Percentiles rank a stretch among this genome's conserved stretches.
phyloP scores from a whole-genome alignment of 2,113 vertebrate genomes.

The Astur gentilis region DNA sequence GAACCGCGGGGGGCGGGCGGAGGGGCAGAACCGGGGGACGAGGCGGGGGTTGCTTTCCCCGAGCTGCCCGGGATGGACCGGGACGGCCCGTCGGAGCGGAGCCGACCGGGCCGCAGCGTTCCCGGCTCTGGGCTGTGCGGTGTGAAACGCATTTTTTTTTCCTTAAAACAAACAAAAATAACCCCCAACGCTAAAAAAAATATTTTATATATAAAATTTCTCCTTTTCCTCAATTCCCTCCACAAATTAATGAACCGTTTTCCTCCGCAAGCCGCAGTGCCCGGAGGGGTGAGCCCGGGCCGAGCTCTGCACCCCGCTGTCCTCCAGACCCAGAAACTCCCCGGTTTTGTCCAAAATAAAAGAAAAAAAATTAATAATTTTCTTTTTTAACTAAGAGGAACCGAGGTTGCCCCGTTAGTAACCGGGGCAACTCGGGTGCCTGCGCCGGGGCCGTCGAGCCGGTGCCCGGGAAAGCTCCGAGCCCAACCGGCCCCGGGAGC shows the following conservation, averaged over 20 bases:
- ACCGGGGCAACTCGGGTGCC: neutral
- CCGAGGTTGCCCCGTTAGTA: neutral
- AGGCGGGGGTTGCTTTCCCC: neutral
- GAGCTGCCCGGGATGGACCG: neutral
- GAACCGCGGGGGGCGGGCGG: neutral
- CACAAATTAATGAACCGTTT: fast-evolving
- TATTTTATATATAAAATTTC: no score
- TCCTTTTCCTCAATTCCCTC: neutral
- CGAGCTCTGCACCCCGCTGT: neutral
- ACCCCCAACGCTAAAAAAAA: neutral
- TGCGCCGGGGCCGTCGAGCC: neutral
- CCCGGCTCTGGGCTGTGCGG: neutral
- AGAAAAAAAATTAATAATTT: no score
- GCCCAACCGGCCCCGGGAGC: neutral
- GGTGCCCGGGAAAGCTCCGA: neutral
- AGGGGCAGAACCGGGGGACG: no score
- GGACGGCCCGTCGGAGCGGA: neutral
- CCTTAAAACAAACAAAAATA: neutral
- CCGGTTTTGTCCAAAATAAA: neutral
- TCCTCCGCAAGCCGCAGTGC: neutral
- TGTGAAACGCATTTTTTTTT: neutral
- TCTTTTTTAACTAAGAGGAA: neutral
- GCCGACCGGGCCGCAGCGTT: neutral
- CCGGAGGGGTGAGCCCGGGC: neutral
- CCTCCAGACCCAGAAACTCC: neutral